Percentiles rank a stretch among this genome's conserved stretches.
These are phyloP conservation scores for Distichodus sexfasciatus DNA, from an alignment of 2,797 vertebrate species.

Conservation along the genomic window DNA sequence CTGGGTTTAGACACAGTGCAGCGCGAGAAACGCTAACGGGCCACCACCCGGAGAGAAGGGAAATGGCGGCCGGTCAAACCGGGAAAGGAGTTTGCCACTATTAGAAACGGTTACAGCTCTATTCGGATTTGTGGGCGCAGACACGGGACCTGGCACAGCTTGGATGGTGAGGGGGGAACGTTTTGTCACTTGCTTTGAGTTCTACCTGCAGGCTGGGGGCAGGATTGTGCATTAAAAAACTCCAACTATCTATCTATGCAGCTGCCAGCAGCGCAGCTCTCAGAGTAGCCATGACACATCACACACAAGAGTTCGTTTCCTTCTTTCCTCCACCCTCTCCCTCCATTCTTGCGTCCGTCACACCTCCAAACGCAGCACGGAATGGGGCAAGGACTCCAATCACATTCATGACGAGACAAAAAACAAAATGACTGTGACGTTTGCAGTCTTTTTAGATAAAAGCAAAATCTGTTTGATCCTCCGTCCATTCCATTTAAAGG, in stretches of 20 bases:
- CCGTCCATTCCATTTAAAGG: constrained; percentile 38
- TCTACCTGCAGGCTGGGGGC: not conserved
- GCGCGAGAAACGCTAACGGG: not conserved
- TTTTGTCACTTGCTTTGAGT: not conserved
- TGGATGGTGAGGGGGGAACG: not conserved
- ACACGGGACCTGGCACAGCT: not conserved
- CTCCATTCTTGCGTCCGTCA: not conserved
- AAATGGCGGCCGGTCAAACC: not conserved
- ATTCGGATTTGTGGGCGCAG: not conserved
- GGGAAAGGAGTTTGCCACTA: not conserved
- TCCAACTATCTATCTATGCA: not conserved
- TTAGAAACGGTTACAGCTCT: not conserved
- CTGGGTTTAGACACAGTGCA: not conserved
- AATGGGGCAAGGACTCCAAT: constrained; percentile 9
- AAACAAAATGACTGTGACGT: constrained; percentile 38
- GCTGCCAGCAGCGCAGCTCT: not conserved
- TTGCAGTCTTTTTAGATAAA: constrained; percentile 53
- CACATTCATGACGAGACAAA: constrained; percentile 9
- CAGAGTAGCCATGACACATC: not conserved
- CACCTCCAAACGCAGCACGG: not conserved
- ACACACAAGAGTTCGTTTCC: not conserved
- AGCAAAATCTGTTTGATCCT: constrained; percentile 29
- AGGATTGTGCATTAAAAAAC: not conserved
- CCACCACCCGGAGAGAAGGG: not conserved
- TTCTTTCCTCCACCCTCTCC: not conserved